Base-by-base conservation (phyloP, 1,140 invertebrate genomes). In the Cotesia chilonis region DNA sequence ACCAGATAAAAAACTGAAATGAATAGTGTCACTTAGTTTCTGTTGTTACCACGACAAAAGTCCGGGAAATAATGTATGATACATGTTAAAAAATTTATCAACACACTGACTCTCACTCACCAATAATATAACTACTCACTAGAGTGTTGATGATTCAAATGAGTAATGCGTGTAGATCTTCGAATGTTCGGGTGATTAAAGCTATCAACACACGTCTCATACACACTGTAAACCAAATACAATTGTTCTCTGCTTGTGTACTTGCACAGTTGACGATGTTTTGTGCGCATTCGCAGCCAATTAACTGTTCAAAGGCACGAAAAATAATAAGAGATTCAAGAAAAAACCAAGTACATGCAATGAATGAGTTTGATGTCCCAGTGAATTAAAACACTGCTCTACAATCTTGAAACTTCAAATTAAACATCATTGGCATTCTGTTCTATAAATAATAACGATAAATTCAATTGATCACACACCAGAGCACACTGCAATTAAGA, bases 261-360 rank as follows among this genome's bases (percentile, higher is more conserved):
- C 41, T 47, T 47, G 41, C 41, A 47, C 41, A 47, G 54, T 55
- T 17, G 17, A 55, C 54, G 54, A 55, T 4, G 54, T 64, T 64
- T 41, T 38, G 37, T 64, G 61, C 36, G 61, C 61, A 37, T 36
- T 37, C 61, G 61, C 61, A 64, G 12, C 38, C 61, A 64, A 64
- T 64, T 64, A 64, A 64, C 28, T 36, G 59, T 64, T 64, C 37
- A 64, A 64, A 64, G 14, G 36, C 37, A 41, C 14, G 36, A 64
- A 7, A 41, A 12, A 47, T 9, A 64, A 64, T 10, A 41, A 38
- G 37, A 41, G 35, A 64, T 12, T 41, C 3, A 38, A 37, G 10
- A 36, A 12, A 17, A 35, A 61, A 37, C 3, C 57, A 37, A 5
- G 20, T 47, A 2, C 41, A 61, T 61, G 20, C 12, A 0, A 55